Base-by-base conservation (phyloP, 1,140 invertebrate genomes). In the Atta colombica region DNA sequence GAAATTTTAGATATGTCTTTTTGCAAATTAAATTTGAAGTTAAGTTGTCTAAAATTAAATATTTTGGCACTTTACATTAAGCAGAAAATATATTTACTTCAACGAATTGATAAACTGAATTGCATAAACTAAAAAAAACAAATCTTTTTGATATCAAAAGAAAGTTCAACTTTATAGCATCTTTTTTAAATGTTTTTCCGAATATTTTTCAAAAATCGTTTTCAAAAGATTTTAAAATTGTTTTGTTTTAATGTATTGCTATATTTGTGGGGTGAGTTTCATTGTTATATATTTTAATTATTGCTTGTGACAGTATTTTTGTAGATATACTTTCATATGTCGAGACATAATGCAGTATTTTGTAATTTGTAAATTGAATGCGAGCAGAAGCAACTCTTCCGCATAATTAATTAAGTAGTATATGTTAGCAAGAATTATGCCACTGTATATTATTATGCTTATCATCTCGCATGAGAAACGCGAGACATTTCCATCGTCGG, bases 321-420 rank as follows among this genome's bases (percentile, higher is more conserved):
- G 18, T 21, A n/a, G 5, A n/a, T 4, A n/a, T 28, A 28, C 39
- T 53, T 60, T 21, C 68, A 72, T 31, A 39, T 25, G 16, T 10
- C 21, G 4, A 7, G n/a, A 68, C 14, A n/a, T 80, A 68, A 72
- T 82, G 68, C 16, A 21, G n/a, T 45, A 82, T 82, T 74, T 75
- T 63, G 58, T 84, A 75, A 84, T 74, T 31, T 63, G 55, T 28
- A 49, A 84, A 84, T 74, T 61, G 69, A 51, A 60, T 18, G 25
- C 14, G 49, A 49, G 25, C 69, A 82, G 7, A 12, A 25, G 25
- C 55, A 21, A 18, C 45, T 84, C 55, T 84, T 74, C 25, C 55
- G 55, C 55, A 63, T 84, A 84, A 84, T 84, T 84, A 84, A 84
- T 84, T 75, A 69, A 71, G 78, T 81, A 74, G 69, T 45, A 61